Conservation (phyloP, 2,888 invertebrate genomes). For the Microctonus aethiopoides region DNA sequence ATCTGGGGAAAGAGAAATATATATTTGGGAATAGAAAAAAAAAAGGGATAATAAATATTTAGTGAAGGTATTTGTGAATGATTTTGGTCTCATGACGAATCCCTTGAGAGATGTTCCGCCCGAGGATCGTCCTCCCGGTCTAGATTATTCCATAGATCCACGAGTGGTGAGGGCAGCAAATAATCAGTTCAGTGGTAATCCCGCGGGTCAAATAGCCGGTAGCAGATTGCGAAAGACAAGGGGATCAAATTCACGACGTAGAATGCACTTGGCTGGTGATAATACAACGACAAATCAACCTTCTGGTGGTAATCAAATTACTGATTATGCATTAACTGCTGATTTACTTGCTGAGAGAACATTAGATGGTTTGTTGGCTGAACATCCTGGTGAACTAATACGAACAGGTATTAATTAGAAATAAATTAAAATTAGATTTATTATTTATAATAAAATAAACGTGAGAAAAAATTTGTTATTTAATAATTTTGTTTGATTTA, state of each 20-base stretch:
- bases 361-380: constrained; percentile 84
- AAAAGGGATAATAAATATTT: constrained; percentile 20
- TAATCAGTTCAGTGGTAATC: constrained; percentile 49
- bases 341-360: constrained; percentile 87
- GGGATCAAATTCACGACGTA: constrained; percentile 58
- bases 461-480: neutral
- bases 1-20: neutral
- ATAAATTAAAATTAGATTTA: neutral
- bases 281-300: constrained; percentile 67
- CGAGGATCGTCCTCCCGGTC: constrained; percentile 62
- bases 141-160: constrained; percentile 58
- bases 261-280: constrained; percentile 84
- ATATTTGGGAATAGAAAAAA: constrained; percentile 33
- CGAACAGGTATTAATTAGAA: constrained; percentile 78
- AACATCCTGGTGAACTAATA: constrained; percentile 92
- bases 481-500: neutral
- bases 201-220: constrained; percentile 47
- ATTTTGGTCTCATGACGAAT: constrained; percentile 62
- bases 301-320: constrained; percentile 60
- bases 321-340: constrained; percentile 78
- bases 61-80: constrained; percentile 39
- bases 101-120: constrained; percentile 63
- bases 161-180: constrained; percentile 49
- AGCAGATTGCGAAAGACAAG: constrained; percentile 55
- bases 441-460: neutral